Base-by-base conservation (phyloP, 2,888 invertebrate species). In the Eledone cirrhosa region DNA sequence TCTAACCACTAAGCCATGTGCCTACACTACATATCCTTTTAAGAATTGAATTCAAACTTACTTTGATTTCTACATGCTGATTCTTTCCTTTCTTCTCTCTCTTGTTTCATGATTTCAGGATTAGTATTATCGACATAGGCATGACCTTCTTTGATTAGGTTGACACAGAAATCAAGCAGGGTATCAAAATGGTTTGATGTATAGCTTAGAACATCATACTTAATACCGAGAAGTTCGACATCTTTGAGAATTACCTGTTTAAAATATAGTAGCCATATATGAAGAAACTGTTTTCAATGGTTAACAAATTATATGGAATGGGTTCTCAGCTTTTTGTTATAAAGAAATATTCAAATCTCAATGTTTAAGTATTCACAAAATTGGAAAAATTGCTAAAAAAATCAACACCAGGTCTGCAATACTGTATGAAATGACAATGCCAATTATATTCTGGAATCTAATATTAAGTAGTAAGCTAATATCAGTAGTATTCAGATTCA, bases 41-140 rank as follows among this genome's bases (percentile, higher is more conserved):
- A 16, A 53, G 53, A 53, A n/a, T n/a, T n/a, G n/a, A n/a, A n/a
- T n/a, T n/a, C n/a, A n/a, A 47, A 92, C 94, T 92, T 91, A 97
- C 97, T 92, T 90, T 97, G 97, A 85, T 93, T 94, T 83, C 97
- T 93, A 90, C 96, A 96, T 78, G 91, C 93, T 67, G 98, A 98
- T 83, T 97, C 96, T 19, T 93, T 90, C 89, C 94, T 94, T 90
- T 96, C 95, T 86, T 99, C 98, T 22, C 99, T 93, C 91, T 99
- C 97, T 79, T 93, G 93, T 90, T 98, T 98, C 99, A 99, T 99
- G 81, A 93, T 92, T 87, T 97, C 96, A 0, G 97, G 94, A 7
- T 97, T 96, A 0, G 99, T 99, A 90, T 99, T 95, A 89, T 99
- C 99, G 0, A 96, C 97, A 90, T 96, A 99, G 0, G 99, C 99